A percentile compares a stretch with the other conserved stretches of the same genome.
Conservation (phyloP, 2,113 vertebrate species). For the Apteryx mantelli region DNA sequence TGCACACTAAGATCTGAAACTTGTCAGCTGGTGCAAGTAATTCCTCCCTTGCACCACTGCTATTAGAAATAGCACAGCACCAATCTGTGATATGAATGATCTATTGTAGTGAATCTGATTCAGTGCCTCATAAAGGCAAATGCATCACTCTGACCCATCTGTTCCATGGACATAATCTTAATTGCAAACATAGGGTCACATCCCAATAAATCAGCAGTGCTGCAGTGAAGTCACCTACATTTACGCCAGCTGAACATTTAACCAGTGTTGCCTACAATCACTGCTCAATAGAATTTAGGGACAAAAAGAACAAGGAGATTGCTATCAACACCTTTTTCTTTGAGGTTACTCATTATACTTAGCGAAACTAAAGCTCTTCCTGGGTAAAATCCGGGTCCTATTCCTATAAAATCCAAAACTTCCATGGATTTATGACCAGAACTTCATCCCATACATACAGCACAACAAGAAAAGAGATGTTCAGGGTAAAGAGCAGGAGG, state of each 20-base stretch:
- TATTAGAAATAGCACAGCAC: not conserved
- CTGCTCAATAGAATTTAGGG: not conserved
- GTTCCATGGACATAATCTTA: conserved; percentile 42
- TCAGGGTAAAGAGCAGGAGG: not conserved
- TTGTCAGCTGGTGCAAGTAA: conserved; percentile 44
- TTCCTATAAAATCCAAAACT: not conserved
- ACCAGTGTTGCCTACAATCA: not conserved
- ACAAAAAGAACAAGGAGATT: conserved; percentile 3
- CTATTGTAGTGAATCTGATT: not conserved
- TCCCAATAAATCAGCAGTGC: conserved; percentile 35
- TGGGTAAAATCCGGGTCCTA: not conserved
- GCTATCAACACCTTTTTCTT: not conserved
- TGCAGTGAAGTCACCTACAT: conserved; percentile 19
- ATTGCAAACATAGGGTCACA: conserved; percentile 69
- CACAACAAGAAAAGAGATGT: not conserved
- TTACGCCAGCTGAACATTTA: not conserved
- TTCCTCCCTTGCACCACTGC: not conserved
- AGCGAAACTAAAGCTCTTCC: not conserved
- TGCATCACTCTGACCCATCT: conserved; percentile 57
- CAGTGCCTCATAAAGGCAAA: conserved; percentile 27
- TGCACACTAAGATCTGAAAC: not conserved
- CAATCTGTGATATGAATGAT: not conserved
- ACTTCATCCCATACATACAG: not conserved
- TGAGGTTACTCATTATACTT: not conserved
- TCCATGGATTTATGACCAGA: not conserved